A percentile compares a stretch with the other conserved stretches of the same genome.
These are phyloP conservation scores for Paradisaea rubra DNA, from an alignment of 2,113 vertebrate genomes.

Conservation along the genomic window DNA sequence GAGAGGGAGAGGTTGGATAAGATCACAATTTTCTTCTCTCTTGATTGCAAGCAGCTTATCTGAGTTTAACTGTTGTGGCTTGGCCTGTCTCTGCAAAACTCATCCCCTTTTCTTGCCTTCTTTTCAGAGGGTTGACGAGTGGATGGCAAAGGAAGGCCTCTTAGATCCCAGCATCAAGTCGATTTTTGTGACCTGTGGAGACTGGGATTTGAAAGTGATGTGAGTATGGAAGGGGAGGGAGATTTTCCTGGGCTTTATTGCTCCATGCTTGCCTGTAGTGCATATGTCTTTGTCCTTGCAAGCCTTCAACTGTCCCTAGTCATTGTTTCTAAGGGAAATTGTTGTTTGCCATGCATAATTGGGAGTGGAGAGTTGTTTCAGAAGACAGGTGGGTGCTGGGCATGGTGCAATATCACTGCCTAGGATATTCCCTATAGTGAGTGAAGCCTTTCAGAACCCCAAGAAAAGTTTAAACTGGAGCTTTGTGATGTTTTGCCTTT, in stretches of 20 bases:
- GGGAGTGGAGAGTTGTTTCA: neutral
- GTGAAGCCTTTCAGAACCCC: neutral
- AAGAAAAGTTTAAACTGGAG: neutral
- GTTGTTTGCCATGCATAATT: neutral
- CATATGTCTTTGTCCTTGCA: neutral
- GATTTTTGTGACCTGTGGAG: constrained; percentile 86
- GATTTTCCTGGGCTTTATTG: neutral
- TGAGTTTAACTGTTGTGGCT: constrained; percentile 64
- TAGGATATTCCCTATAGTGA: neutral
- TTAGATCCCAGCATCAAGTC: constrained; percentile 84
- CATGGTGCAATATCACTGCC: neutral
- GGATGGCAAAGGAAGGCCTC: constrained; percentile 84
- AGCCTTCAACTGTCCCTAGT: neutral
- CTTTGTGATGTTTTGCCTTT: neutral
- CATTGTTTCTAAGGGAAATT: neutral
- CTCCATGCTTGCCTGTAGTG: neutral
- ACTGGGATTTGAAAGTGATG: constrained; percentile 88
- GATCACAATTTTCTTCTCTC: constrained; percentile 71
- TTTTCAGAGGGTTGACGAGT: constrained; percentile 83
- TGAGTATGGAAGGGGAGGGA: constrained; percentile 71
- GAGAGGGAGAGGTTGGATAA: constrained; percentile 59
- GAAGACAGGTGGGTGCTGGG: neutral
- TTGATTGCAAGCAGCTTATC: constrained; percentile 73
- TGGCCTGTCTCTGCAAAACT: constrained; percentile 57
- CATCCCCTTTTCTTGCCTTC: constrained; percentile 71